Percentiles rank a stretch among this genome's conserved stretches.
These are phyloP conservation scores for Anthophora plumipes DNA, from an alignment of 2,888 invertebrate genomes.

Conservation along the genomic window DNA sequence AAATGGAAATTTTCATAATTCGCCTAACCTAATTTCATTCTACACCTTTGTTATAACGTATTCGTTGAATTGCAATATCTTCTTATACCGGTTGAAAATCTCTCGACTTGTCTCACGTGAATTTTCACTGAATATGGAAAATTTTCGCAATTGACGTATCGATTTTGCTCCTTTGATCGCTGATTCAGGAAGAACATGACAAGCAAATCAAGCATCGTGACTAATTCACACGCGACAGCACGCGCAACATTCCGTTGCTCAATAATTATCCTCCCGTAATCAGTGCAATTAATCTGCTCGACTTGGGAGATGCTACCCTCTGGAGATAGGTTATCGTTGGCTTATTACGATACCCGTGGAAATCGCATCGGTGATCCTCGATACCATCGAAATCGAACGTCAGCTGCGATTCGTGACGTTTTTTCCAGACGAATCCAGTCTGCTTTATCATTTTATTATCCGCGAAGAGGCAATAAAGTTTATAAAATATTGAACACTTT, in stretches of 20 bases:
- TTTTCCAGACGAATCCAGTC: not conserved
- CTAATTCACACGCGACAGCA: slow-evolving; percentile 28
- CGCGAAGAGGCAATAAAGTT: too few species aligned
- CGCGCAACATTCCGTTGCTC: slow-evolving; percentile 34
- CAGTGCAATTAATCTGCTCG: slow-evolving; percentile 40
- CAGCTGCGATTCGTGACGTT: not conserved
- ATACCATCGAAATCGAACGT: slow-evolving; percentile 3
- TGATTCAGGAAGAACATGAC: slow-evolving; percentile 10
- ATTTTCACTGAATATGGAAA: too few species aligned
- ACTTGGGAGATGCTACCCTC: slow-evolving; percentile 7
- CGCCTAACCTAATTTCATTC: too few species aligned
- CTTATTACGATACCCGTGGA: slow-evolving; percentile 26
- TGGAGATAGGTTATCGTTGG: slow-evolving; percentile 40
- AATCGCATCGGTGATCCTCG: slow-evolving; percentile 15
- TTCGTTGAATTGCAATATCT: too few species aligned
- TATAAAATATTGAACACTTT: too few species aligned
- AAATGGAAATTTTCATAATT: too few species aligned
- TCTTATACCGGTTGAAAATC: too few species aligned
- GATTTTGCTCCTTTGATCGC: slow-evolving; percentile 10
- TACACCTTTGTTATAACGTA: too few species aligned
- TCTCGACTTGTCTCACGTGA: too few species aligned
- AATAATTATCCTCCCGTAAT: slow-evolving; percentile 46
- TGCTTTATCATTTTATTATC: not conserved
- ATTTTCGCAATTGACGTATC: not conserved
- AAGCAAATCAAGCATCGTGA: not conserved